phyloP scores from a whole-genome alignment of 2,888 invertebrate genomes.

The Drosophila merina region DNA sequence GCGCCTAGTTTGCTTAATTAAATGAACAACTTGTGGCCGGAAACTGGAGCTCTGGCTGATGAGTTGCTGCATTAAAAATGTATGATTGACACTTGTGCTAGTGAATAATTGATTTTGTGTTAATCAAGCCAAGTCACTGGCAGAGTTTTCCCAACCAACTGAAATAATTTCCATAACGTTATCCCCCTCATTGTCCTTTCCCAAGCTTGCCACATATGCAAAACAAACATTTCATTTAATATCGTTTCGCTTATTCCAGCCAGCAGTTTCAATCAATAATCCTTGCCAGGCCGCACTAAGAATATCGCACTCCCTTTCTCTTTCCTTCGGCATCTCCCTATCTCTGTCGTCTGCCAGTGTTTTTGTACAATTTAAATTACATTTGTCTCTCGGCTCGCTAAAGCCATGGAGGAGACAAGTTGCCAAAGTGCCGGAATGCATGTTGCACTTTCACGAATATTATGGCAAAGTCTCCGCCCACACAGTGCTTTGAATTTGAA shows the following conservation, averaged over 20 bases:
- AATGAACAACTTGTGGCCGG: conserved; percentile 4
- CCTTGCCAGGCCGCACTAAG: conserved; percentile 16
- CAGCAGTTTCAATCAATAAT: conserved; percentile 52
- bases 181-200: not conserved
- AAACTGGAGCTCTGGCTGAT: not conserved
- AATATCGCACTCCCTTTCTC: not conserved
- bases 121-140: not conserved
- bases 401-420: conserved; percentile 21
- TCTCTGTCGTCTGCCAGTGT: conserved; percentile 11
- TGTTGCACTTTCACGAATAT: conserved; percentile 27
- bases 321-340: not conserved
- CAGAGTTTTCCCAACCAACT: not conserved
- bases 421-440: conserved; percentile 25
- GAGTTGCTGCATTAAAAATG: conserved; percentile 31
- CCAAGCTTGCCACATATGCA: not conserved
- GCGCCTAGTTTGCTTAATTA: conserved; percentile 31
- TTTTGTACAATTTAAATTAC: conserved; percentile 62
- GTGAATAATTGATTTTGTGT: conserved; percentile 3
- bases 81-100: conserved; percentile 32
- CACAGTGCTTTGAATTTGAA: conserved; percentile 2
- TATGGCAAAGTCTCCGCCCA: not conserved
- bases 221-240: conserved; percentile 10
- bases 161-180: not conserved
- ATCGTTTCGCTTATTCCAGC: conserved; percentile 8
- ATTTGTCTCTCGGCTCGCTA: conserved; percentile 36